A percentile compares a stretch with the other conserved stretches of the same genome.
Conservation (phyloP, 2,797 vertebrate genomes). For the Acestrorhynchus altus region DNA sequence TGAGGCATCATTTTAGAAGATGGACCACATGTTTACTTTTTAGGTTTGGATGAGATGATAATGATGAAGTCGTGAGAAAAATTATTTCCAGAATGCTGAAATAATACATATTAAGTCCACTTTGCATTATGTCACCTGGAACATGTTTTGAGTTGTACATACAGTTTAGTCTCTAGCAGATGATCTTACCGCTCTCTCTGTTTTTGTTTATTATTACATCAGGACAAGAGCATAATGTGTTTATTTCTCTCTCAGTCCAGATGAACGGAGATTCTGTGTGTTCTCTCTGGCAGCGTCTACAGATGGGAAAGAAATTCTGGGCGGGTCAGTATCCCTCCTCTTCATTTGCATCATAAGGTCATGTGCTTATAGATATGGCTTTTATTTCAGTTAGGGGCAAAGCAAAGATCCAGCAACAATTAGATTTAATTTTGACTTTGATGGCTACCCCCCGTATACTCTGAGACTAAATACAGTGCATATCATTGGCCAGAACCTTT, state of each 20-base stretch:
- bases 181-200: not conserved
- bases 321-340: constrained; percentile 81
- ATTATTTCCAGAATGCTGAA: not conserved
- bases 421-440: no score
- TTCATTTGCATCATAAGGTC: no score
- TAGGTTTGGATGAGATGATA: not conserved
- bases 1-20: not conserved
- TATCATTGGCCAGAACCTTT: no score
- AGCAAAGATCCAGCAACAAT: no score
- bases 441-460: no score
- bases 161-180: not conserved
- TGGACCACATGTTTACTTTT: not conserved
- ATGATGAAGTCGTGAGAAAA: not conserved
- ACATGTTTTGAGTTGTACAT: not conserved
- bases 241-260: constrained; percentile 79
- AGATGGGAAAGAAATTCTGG: constrained; percentile 90
- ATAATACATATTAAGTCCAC: not conserved
- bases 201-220: not conserved
- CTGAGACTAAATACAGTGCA: no score
- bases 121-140: no score
- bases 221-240: not conserved
- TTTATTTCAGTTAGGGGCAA: no score
- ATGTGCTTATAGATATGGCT: no score
- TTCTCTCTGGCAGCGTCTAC: constrained; percentile 92
- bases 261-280: constrained; percentile 91